Evolutionary conservation across 1,140 invertebrate species (phyloP).

Genomic region (Aradophagus sp.): DNA sequence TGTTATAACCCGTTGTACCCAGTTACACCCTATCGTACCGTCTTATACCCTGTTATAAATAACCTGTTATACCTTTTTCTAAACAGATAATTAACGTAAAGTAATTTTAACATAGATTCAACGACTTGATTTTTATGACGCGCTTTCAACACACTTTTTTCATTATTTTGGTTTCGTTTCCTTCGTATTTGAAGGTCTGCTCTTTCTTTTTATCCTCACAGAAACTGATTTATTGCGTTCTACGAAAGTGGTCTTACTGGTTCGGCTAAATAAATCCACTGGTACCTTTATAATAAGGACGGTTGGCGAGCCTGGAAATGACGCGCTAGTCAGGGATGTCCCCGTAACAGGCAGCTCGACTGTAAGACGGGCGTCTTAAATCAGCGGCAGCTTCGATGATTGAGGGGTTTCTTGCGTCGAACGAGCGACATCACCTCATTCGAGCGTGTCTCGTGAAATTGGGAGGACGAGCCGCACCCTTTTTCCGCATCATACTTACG

Average conservation of each 20-base stretch:
- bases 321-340: slow-evolving; percentile 25
- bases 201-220: neutral
- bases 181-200: neutral
- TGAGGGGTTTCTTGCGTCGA: slow-evolving; percentile 61
- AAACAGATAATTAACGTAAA: too few species aligned
- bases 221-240: slow-evolving; percentile 26
- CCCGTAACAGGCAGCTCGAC: slow-evolving; percentile 56
- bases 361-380: slow-evolving; percentile 59
- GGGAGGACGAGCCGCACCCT: slow-evolving; percentile 65
- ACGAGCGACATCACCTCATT: slow-evolving; percentile 64
- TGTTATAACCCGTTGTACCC: too few species aligned
- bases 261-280: slow-evolving; percentile 24
- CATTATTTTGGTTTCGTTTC: neutral
- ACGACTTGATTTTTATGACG: too few species aligned
- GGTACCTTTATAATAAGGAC: slow-evolving; percentile 21
- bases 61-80: slow-evolving; percentile 1
- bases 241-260: slow-evolving; percentile 25
- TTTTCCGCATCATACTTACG: slow-evolving; percentile 61
- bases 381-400: slow-evolving; percentile 63
- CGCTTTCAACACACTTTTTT: neutral
- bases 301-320: slow-evolving; percentile 32
- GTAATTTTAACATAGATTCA: too few species aligned
- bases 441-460: slow-evolving; percentile 65
- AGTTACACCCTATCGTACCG: too few species aligned
- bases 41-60: too few species aligned